Evolutionary conservation across 2,113 vertebrate species (phyloP), one percentile per base, ranked within the genome.

Genomic region (Zosterops lateralis): DNA sequence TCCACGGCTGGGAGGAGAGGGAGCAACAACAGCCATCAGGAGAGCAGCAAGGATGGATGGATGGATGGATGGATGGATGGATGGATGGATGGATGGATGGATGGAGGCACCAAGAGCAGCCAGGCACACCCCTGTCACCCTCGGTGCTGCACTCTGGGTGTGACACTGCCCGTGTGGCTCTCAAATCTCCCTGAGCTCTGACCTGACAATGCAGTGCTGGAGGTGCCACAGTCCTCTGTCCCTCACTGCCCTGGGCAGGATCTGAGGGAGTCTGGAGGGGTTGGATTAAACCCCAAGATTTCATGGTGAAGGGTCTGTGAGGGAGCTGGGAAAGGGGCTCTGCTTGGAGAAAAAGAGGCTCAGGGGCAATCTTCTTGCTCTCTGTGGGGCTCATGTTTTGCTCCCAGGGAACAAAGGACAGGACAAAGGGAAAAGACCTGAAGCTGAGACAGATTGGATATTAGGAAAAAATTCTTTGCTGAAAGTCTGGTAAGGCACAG

Each of bases 1-100:
- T 99, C 99, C 54, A 99, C 98, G 14, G 99, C 99, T 99, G 67
- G 8, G 38, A 31, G 25, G 56, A 26, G 31, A 53, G 60, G 24
- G 56, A 34, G 62, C 32, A 26, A 5, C 19, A 28, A 6, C 0
- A 16, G 29, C 10, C 10, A 5, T 82, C 44, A 94, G 31, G 34
- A 9, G 38, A 4, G 22, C 12, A 47, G 84, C 32, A 26, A 32
- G 57, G 50, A 51, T 17, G 51, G 51, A 53, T 17, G 51, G 51
- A 53, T 17, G 57, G 57, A 0, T 16, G 34, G 24, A 1, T 48
- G 48, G 48, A 14, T 48, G 48, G 22, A 50, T 50, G 48, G 48
- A 26, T 51, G 50, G 50, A 51, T 16, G 50, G 50, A 51, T 16
- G 50, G 50, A 51, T 28, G 50, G 76, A 3, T 3, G 56, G 56